Evolutionary conservation across 92 coral and sea anemone species (phyloP).

Genomic region (Anthopleura xanthogrammica): DNA sequence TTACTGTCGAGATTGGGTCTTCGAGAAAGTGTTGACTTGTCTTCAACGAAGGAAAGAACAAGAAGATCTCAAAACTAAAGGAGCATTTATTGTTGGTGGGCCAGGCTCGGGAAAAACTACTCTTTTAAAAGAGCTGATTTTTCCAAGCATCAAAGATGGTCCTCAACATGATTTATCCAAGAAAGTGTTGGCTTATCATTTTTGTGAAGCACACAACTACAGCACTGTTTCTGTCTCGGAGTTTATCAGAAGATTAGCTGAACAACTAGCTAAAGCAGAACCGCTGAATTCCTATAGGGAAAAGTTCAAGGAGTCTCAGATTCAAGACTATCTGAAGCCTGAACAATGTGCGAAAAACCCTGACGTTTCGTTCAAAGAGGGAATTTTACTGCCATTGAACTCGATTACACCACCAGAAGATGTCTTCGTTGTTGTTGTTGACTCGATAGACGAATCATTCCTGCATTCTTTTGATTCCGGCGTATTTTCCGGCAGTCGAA

Average conservation of each 20-base stretch:
- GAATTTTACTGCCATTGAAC: slow-evolving; percentile 87
- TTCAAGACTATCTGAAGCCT: slow-evolving; percentile 71
- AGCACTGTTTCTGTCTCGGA: slow-evolving; percentile 79
- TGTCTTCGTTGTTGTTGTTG: slow-evolving; percentile 69
- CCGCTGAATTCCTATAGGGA: slow-evolving; percentile 69
- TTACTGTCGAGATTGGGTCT: slow-evolving; percentile 97
- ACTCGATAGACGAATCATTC: slow-evolving; percentile 92
- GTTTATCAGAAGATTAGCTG: slow-evolving; percentile 83
- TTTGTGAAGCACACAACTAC: slow-evolving; percentile 82
- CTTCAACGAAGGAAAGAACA: slow-evolving; percentile 72
- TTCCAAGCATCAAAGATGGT: slow-evolving; percentile 71
- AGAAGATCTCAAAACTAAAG: slow-evolving; percentile 83
- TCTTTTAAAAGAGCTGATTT: slow-evolving; percentile 71
- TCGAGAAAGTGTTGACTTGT: slow-evolving; percentile 82
- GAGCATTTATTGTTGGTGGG: slow-evolving; percentile 89
- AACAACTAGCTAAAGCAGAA: slow-evolving; percentile 83
- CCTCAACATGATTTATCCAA: slow-evolving; percentile 61
- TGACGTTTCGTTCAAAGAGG: slow-evolving; percentile 89
- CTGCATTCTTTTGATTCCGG: slow-evolving; percentile 79
- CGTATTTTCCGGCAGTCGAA: slow-evolving; percentile 68
- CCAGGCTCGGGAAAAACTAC: slow-evolving; percentile 98
- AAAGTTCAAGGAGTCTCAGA: slow-evolving; percentile 67
- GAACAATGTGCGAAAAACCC: slow-evolving; percentile 83
- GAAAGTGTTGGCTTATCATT: slow-evolving; percentile 84
- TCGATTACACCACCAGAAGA: slow-evolving; percentile 78